Percentiles rank a stretch among this genome's conserved stretches.
Conservation (phyloP, 2,888 invertebrate genomes). For the Pterobdella sp. region DNA sequence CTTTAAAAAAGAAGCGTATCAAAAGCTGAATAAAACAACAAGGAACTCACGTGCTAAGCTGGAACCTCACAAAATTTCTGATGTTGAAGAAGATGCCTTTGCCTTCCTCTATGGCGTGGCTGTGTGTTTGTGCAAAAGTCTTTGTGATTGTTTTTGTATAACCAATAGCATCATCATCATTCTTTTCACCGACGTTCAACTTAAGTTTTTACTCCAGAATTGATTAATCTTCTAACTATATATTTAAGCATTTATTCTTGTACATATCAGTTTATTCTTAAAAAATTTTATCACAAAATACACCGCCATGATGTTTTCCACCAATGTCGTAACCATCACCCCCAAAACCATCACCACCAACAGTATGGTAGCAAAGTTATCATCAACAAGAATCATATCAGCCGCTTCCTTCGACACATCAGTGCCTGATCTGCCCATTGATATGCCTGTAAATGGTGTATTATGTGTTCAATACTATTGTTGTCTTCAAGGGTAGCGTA, state of each 20-base stretch:
- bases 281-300: too few relatives aligned
- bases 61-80: conserved; percentile 94
- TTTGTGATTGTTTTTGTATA: too few relatives aligned
- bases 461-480: too few relatives aligned
- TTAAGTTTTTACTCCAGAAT: not conserved
- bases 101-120: conserved; percentile 91
- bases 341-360: conserved; percentile 53
- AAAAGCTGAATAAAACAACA: not conserved
- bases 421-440: conserved; percentile 81
- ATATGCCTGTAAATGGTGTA: conserved; percentile 61
- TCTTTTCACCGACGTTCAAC: not conserved
- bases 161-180: conserved; percentile 5
- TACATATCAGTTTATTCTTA: too few relatives aligned
- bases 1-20: not conserved
- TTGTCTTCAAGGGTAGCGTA: too few relatives aligned
- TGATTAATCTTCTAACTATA: too few relatives aligned
- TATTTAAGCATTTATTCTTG: too few relatives aligned
- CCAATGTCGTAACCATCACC: not conserved
- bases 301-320: not conserved
- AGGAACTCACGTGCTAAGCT: conserved; percentile 71
- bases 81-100: conserved; percentile 99
- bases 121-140: too few relatives aligned
- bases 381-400: conserved; percentile 97
- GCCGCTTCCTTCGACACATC: conserved; percentile 98
- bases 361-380: conserved; percentile 95